Conservation (phyloP, 1,140 invertebrate genomes). For the Ptiloglossa arizonensis region DNA sequence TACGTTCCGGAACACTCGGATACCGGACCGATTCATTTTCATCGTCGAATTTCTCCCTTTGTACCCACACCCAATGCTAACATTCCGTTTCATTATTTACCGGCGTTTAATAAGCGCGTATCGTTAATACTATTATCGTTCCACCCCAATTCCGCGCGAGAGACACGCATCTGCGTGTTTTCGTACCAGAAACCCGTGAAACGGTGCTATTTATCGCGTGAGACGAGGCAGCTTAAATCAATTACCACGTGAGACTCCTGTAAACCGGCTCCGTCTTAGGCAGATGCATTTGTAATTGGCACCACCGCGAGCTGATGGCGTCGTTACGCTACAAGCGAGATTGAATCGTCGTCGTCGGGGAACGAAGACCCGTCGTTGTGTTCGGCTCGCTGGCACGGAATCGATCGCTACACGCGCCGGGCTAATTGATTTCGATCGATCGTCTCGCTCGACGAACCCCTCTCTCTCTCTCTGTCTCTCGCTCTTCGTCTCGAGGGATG, state of each 20-base stretch:
- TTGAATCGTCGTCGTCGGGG: constrained; percentile 16
- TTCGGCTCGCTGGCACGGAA: constrained; percentile 25
- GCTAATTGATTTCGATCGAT: constrained; percentile 46
- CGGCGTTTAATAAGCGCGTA: too few species aligned
- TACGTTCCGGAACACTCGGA: too few species aligned
- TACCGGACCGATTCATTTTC: too few species aligned
- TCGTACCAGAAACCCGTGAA: background rate
- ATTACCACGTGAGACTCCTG: constrained; percentile 21
- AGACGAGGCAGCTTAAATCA: background rate
- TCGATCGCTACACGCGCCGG: constrained; percentile 34
- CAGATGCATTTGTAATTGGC: constrained; percentile 40
- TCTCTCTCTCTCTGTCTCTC: too few species aligned
- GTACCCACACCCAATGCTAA: too few species aligned
- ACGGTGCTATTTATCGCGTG: background rate
- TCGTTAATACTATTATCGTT: too few species aligned
- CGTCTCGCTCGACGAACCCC: constrained; percentile 21
- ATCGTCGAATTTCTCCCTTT: too few species aligned
- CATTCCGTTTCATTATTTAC: too few species aligned
- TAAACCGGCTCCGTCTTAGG: background rate
- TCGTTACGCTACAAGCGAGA: constrained; percentile 17
- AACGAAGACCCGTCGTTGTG: constrained; percentile 12
- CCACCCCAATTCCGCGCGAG: too few species aligned
- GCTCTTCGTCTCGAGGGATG: background rate
- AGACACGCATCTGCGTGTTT: background rate
- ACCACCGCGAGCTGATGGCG: background rate